Evolutionary conservation across 2,888 invertebrate species (phyloP).

Genomic region (Dione juno): DNA sequence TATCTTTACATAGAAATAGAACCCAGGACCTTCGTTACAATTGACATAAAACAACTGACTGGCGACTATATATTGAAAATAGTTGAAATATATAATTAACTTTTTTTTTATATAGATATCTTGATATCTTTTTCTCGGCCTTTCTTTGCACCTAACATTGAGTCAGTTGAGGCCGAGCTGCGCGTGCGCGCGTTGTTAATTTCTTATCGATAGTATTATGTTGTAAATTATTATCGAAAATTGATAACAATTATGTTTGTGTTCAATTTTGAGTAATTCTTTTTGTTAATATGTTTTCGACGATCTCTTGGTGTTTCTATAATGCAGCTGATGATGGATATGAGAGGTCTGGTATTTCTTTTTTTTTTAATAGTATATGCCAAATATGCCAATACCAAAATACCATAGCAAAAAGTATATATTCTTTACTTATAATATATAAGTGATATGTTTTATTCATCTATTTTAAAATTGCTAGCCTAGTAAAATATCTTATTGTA

Average conservation of each 20-base stretch:
- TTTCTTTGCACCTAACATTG: constrained; percentile 38
- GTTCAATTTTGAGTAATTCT: neutral
- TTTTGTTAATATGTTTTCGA: constrained; percentile 55
- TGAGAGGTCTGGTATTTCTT: constrained; percentile 51
- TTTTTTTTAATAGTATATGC: neutral
- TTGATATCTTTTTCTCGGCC: constrained; percentile 27
- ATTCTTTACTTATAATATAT: no score
- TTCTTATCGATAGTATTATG: constrained; percentile 24
- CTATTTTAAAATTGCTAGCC: no score
- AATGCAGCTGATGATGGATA: constrained; percentile 58
- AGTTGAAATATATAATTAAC: no score
- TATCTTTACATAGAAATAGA: neutral
- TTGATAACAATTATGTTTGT: constrained; percentile 39
- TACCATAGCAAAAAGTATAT: neutral
- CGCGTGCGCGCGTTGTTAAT: constrained; percentile 26
- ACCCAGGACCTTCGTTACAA: neutral
- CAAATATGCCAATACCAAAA: no score
- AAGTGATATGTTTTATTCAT: no score
- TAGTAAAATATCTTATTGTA: no score
- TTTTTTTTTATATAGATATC: no score
- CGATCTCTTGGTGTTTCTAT: constrained; percentile 70
- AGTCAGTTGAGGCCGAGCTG: constrained; percentile 29
- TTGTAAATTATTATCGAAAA: constrained; percentile 26
- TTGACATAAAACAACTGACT: neutral
- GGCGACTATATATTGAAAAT: neutral